phyloP scores from a whole-genome alignment of 2,888 invertebrate species.

The Tineola bisselliella region DNA sequence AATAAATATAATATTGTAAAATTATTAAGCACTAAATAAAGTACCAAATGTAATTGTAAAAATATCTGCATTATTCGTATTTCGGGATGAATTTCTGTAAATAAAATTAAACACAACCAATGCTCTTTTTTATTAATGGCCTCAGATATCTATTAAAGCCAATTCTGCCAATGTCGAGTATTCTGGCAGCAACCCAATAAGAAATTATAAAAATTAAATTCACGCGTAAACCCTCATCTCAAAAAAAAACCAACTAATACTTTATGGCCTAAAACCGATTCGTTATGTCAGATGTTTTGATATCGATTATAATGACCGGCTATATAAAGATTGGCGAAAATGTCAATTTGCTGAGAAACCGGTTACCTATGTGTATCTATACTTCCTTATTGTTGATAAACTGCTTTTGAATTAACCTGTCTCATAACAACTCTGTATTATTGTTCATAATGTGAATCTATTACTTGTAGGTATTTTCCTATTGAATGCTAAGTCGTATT shows the following conservation, averaged over 20 bases:
- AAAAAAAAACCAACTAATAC: not conserved
- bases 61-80: not conserved
- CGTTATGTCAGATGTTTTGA: not conserved
- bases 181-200: too few relatives aligned
- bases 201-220: too few relatives aligned
- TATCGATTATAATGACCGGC: not conserved
- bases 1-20: too few relatives aligned
- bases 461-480: not conserved
- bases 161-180: too few relatives aligned
- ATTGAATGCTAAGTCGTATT: not conserved
- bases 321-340: not conserved
- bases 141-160: too few relatives aligned
- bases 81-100: not conserved
- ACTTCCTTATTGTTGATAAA: constrained; percentile 9
- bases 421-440: not conserved
- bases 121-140: too few relatives aligned
- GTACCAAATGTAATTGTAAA: too few relatives aligned
- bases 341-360: not conserved
- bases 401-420: constrained; percentile 1
- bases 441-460: constrained; percentile 2
- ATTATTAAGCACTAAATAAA: too few relatives aligned
- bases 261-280: not conserved
- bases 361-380: not conserved
- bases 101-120: not conserved
- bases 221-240: too few relatives aligned